Evolutionary conservation across 2,797 vertebrate species (phyloP), one percentile per base, ranked within the genome.

Genomic region (Cercopithecus diana): DNA sequence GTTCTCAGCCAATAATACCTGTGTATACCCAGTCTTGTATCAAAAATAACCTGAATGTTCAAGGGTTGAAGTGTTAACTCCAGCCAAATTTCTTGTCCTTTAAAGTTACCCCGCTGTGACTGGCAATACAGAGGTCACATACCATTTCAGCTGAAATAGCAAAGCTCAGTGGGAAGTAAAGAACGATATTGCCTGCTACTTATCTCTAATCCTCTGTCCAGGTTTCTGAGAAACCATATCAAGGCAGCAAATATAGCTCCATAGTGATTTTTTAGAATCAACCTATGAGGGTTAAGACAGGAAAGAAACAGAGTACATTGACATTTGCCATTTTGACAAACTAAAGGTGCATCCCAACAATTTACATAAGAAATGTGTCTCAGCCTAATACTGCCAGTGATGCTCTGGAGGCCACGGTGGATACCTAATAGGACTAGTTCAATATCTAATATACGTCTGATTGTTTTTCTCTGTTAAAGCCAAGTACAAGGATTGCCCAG

Each of bases 91-190:
- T 79, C 95, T 94, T 45, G 57, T 95, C 95, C 97, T 96, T 96
- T 93, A 76, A 95, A 97, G 76, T 90, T 72, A 93, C 72, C 97
- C 93, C 81, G 72, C 93, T 97, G 97, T 95, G 97, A 91, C 90
- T 80, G 88, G 84, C 36, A 75, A 76, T 50, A 55, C 93, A 80
- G 70, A 96, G 97, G 97, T 97, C 96, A 97, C 94, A 97, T 95
- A 90, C 95, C 96, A 95, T 97, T 97, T 98, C 96, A 97, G 89
- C 87, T 82, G 93, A 96, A 96, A 97, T 82, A 87, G 88, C 91
- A 79, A 95, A 97, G 73, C 98, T 97, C 94, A 94, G 96, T 96
- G 96, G 96, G 95, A 98, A 96, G 97, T 93, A 92, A 94, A 97
- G 96, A 95, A 92, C 95, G 89, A 97, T 97, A 98, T 76, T 96